Evolutionary conservation across 2,113 vertebrate species (phyloP), one percentile per base, ranked within the genome.

Genomic region (Xiphophorus couchianus): DNA sequence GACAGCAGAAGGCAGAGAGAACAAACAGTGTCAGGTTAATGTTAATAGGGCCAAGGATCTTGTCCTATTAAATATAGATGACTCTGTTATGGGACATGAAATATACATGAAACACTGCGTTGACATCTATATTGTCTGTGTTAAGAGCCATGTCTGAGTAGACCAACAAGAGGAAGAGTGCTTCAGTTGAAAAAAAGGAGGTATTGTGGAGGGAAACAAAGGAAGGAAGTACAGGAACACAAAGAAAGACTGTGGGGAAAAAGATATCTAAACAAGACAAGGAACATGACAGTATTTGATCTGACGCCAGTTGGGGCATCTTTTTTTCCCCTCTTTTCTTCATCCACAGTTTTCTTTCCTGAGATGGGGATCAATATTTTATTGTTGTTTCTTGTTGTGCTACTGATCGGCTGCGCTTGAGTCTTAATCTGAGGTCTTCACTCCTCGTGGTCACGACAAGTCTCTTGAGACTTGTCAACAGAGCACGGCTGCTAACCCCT

Each of bases 41-140:
- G 79, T 83, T 85, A 90, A 89, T 86, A 78, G 82, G 80, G 79
- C 77, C 74, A 68, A 62, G 69, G 83, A 90, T 87, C 83, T 66
- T 84, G 78, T 82, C 74, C 51, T 69, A 86, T 87, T 86, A 88
- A 91, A 88, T 84, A 91, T 90, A 71, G 71, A 91, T 90, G 86
- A 7, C 58, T 76, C 81, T 81, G 81, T 88, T 91, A 84, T 82
- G 82, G 71, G 70, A 82, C 83, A 87, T 91, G 78, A 91, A 93
- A 88, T 86, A 91, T 84, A 91, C 79, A 92, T 92, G 87, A 91
- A 87, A 86, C 77, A 86, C 68, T 19, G 42, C 54, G 73, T 58
- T 85, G 86, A 91, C 84, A 90, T 89, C 85, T 81, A 81, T 85
- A 86, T 85, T 78, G 67, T 69, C 74, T 75, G 62, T 31, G 77